phyloP scores from a whole-genome alignment of 2,113 vertebrate species.

The Cnemophilus loriae region DNA sequence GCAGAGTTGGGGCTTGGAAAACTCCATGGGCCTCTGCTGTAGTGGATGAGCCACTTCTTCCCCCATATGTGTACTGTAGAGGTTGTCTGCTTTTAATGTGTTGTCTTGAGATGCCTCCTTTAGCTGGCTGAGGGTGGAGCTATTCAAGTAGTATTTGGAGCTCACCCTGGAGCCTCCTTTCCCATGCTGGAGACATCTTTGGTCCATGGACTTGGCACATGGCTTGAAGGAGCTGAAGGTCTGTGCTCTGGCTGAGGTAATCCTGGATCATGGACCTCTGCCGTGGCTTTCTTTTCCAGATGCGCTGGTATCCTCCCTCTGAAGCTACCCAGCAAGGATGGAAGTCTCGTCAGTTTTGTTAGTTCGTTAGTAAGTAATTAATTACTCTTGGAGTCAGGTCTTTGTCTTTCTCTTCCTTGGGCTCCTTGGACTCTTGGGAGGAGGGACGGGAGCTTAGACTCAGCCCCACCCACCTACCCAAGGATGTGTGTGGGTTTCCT shows the following conservation, averaged over 20 bases:
- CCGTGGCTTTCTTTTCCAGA: slow-evolving; percentile 75
- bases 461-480: no score
- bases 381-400: not conserved
- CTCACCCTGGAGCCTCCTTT: not conserved
- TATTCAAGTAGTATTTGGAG: fast-evolving
- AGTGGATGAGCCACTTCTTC: not conserved
- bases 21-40: not conserved
- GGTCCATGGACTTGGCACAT: fast-evolving
- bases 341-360: slow-evolving; percentile 98
- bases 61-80: fast-evolving
- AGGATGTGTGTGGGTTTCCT: not conserved
- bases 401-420: not conserved
- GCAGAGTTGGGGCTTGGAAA: not conserved
- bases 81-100: not conserved
- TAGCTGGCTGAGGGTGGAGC: not conserved
- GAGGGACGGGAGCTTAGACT: not conserved
- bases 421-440: not conserved
- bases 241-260: not conserved
- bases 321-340: slow-evolving; percentile 94
- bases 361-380: slow-evolving; percentile 73
- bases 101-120: not conserved
- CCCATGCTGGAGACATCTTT: not conserved
- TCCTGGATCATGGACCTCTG: not conserved
- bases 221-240: not conserved
- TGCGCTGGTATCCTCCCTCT: slow-evolving; percentile 96